Conservation (phyloP, 2,113 vertebrate genomes). For the Fregetta grallaria region DNA sequence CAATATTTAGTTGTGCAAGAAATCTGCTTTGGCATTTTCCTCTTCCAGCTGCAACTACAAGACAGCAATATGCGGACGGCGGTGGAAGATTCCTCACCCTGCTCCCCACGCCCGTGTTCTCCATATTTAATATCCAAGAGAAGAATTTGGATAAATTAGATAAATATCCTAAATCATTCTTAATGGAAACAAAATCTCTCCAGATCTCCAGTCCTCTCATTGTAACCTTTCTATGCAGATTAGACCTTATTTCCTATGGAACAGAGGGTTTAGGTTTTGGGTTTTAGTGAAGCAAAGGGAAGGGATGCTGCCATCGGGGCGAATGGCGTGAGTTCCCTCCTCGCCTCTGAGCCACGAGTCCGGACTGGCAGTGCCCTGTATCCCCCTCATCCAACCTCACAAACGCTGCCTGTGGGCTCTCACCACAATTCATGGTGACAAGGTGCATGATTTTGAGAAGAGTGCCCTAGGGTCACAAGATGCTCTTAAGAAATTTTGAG, state of each 20-base stretch:
- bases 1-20: neutral
- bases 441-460: neutral
- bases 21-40: neutral
- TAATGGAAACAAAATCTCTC: neutral
- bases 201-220: neutral
- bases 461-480: neutral
- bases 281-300: neutral
- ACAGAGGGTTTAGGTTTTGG: neutral
- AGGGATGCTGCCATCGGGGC: fast-evolving
- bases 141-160: neutral
- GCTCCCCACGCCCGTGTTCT: fast-evolving
- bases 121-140: neutral
- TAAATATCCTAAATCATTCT: neutral
- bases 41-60: neutral
- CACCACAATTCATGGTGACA: neutral
- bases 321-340: neutral
- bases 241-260: neutral
- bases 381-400: neutral
- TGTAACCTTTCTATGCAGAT: neutral
- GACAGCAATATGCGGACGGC: fast-evolving
- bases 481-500: neutral
- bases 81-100: neutral
- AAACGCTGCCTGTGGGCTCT: neutral
- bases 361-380: neutral
- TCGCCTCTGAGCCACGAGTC: neutral